Evolutionary conservation across 2,113 vertebrate species (phyloP).

Genomic region (Puffinus mauretanicus): DNA sequence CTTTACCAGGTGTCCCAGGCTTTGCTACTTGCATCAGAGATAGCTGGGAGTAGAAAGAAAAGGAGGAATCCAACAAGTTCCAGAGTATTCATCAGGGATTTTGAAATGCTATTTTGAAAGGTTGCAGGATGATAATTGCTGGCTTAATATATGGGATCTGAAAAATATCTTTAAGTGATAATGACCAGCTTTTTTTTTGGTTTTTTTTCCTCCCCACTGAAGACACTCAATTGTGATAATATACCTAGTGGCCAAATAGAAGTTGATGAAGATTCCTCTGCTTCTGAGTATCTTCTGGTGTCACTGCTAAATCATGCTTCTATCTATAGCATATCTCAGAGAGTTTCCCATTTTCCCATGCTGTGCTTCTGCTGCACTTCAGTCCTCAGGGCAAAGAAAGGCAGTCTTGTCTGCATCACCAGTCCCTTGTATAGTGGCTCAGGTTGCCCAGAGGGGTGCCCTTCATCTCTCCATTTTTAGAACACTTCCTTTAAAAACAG

Average conservation of each 20-base stretch:
- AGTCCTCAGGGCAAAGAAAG: neutral
- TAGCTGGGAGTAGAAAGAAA: neutral
- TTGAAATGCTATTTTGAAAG: neutral
- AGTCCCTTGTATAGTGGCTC: neutral
- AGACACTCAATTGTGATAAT: neutral
- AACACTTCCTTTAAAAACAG: neutral
- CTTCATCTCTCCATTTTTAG: neutral
- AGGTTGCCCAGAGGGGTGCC: neutral
- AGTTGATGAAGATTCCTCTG: neutral
- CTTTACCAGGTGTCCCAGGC: neutral
- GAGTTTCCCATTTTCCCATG: neutral
- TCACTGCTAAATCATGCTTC: neutral
- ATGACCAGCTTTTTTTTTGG: neutral
- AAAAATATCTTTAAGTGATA: neutral
- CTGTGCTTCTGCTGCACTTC: neutral
- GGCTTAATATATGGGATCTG: neutral
- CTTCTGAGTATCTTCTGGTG: neutral
- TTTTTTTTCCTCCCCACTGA: neutral
- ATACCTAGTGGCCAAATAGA: neutral
- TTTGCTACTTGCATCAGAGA: neutral
- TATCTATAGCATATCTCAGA: neutral
- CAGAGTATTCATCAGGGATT: neutral
- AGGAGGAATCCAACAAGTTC: neutral
- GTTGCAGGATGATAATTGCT: neutral
- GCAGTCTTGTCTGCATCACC: neutral